A percentile compares a stretch with the other conserved stretches of the same genome.
phyloP scores from a whole-genome alignment of 1,140 invertebrate genomes.

The Arctopsyche grandis region DNA sequence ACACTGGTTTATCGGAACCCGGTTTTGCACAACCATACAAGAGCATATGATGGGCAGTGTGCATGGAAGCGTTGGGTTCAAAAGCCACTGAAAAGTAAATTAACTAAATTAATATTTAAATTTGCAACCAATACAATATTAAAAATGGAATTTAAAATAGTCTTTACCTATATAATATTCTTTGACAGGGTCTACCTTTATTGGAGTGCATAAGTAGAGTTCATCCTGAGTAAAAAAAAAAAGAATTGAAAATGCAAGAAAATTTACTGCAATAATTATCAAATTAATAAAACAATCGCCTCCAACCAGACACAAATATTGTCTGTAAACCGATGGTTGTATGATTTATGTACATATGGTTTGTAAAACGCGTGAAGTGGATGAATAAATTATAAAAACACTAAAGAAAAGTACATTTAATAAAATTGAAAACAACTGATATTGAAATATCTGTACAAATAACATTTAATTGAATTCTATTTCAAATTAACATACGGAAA shows the following conservation, averaged over 20 bases:
- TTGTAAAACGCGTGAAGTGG: constrained; percentile 24
- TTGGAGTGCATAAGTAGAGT: constrained; percentile 85
- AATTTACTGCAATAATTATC: constrained; percentile 34
- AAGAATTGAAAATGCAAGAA: not conserved
- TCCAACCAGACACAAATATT: constrained; percentile 26
- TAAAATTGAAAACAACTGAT: not conserved
- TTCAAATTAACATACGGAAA: too few relatives aligned
- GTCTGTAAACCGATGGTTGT: constrained; percentile 10
- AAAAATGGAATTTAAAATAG: constrained; percentile 25
- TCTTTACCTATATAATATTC: constrained; percentile 80
- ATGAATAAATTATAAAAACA: not conserved
- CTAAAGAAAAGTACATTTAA: not conserved
- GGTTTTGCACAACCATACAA: constrained; percentile 92
- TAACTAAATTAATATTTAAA: constrained; percentile 25
- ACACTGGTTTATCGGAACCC: constrained; percentile 80
- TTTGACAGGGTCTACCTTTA: constrained; percentile 75
- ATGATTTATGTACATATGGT: constrained; percentile 32
- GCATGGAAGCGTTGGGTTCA: constrained; percentile 90
- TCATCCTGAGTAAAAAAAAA: constrained; percentile 75
- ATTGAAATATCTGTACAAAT: not conserved
- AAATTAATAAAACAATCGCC: constrained; percentile 2
- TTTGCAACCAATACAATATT: not conserved
- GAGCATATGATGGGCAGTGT: constrained; percentile 95
- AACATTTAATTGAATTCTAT: not conserved
- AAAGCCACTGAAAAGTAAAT: constrained; percentile 81